phyloP scores from a whole-genome alignment of 2,797 vertebrate species.

The Artibeus lituratus region DNA sequence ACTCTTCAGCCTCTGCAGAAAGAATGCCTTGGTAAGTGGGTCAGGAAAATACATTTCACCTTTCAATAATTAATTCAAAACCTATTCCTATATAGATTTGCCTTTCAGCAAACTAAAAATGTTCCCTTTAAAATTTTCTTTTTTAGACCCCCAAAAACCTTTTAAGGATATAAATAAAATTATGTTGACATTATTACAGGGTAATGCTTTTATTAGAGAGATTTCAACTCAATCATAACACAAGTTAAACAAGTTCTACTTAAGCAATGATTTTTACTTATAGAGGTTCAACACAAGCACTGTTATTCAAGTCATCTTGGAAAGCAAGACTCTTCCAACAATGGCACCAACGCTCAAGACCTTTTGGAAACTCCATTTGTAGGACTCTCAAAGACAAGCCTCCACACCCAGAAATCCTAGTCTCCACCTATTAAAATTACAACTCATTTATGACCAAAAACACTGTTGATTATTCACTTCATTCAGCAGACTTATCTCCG shows the following conservation, averaged over 20 bases:
- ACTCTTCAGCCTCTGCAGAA: background rate
- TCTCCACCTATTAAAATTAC: background rate
- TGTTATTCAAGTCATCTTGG: background rate
- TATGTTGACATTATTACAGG: slow-evolving; percentile 7
- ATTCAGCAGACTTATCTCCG: slow-evolving; percentile 6
- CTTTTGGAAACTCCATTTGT: background rate
- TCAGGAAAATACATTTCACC: slow-evolving; percentile 19
- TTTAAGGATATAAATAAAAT: slow-evolving; percentile 24
- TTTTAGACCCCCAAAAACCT: slow-evolving; percentile 5
- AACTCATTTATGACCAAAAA: slow-evolving; percentile 14
- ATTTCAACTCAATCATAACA: slow-evolving; percentile 1
- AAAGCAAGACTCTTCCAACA: background rate
- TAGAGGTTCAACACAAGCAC: background rate
- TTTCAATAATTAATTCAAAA: slow-evolving; percentile 43
- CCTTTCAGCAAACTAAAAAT: slow-evolving; percentile 4
- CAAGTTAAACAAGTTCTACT: slow-evolving; percentile 15
- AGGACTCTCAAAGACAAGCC: slow-evolving; percentile 21
- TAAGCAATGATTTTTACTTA: slow-evolving; percentile 18
- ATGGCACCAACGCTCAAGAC: background rate
- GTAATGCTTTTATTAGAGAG: slow-evolving; percentile 6
- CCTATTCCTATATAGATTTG: slow-evolving; percentile 11
- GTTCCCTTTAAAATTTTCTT: background rate
- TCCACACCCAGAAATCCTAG: background rate
- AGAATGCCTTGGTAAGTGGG: background rate
- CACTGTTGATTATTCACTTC: background rate